phyloP scores from a whole-genome alignment of 2,888 invertebrate species.

The Acanthosoma haemorrhoidale region DNA sequence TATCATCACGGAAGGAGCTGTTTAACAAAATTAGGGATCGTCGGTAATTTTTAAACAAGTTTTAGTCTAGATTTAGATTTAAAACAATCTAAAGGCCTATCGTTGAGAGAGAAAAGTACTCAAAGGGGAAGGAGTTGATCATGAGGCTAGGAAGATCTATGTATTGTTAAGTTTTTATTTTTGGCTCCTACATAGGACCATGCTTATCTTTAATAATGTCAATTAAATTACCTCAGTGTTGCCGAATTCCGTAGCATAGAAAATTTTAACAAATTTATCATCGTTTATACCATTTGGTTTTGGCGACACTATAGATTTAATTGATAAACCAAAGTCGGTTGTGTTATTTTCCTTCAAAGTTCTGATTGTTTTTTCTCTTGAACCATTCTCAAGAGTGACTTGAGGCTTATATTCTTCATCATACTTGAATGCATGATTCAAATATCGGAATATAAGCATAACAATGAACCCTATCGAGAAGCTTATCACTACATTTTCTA shows the following conservation, averaged over 20 bases:
- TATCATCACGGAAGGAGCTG: too few species aligned
- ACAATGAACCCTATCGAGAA: neutral
- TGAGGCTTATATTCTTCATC: neutral
- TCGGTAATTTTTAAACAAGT: too few species aligned
- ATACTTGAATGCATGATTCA: neutral
- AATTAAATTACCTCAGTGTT: constrained; percentile 12
- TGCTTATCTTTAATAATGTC: neutral
- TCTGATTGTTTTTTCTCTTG: neutral
- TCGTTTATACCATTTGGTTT: neutral
- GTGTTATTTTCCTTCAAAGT: neutral
- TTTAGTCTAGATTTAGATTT: too few species aligned
- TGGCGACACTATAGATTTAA: neutral
- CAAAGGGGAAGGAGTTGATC: neutral
- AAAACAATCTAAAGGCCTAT: too few species aligned
- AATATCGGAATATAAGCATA: constrained; percentile 6
- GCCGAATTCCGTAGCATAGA: constrained; percentile 15
- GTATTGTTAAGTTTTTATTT: too few species aligned
- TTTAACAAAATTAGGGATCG: too few species aligned
- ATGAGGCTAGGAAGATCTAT: too few species aligned
- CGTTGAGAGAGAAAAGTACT: too few species aligned
- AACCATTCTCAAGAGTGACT: too few species aligned
- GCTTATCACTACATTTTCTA: neutral
- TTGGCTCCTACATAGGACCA: too few species aligned
- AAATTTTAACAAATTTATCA: neutral
- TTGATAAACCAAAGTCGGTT: neutral